Percentiles rank a stretch among this genome's conserved stretches.
Conservation (phyloP, 2,797 vertebrate species). For the Lerista edwardsae region DNA sequence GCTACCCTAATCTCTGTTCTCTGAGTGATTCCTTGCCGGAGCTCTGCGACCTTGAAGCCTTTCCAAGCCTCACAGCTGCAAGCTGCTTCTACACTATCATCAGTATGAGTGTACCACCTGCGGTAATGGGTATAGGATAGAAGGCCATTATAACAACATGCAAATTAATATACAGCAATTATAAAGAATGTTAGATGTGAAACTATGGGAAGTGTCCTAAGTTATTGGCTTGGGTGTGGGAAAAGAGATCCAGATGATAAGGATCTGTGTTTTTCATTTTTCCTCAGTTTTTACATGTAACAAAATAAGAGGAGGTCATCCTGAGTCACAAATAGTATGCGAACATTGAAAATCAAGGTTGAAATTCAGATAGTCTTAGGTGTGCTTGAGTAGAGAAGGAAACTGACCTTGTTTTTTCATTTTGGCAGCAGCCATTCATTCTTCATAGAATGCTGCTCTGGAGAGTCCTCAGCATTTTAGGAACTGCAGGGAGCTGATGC, state of each 20-base stretch:
- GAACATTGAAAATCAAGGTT: background rate
- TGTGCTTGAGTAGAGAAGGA: background rate
- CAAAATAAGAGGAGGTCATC: background rate
- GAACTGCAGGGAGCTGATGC: no score
- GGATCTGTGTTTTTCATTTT: background rate
- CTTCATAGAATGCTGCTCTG: background rate
- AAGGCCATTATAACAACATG: background rate
- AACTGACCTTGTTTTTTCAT: background rate
- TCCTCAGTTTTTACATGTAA: background rate
- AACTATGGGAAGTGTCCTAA: slow-evolving; percentile 1
- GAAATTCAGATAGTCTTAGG: no score
- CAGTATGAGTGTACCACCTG: no score
- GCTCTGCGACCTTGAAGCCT: no score
- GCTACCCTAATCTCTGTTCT: no score
- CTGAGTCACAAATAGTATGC: background rate
- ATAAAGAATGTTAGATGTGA: background rate
- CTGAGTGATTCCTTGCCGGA: no score
- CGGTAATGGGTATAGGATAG: no score
- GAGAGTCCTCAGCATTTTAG: background rate
- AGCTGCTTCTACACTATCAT: no score
- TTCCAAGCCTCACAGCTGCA: no score
- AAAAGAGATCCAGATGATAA: background rate
- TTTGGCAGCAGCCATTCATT: background rate
- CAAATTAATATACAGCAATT: background rate
- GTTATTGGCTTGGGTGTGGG: background rate